A percentile compares a stretch with the other conserved stretches of the same genome.
phyloP scores from a whole-genome alignment of 2,113 vertebrate genomes.

The Notarius lentiginosus region DNA sequence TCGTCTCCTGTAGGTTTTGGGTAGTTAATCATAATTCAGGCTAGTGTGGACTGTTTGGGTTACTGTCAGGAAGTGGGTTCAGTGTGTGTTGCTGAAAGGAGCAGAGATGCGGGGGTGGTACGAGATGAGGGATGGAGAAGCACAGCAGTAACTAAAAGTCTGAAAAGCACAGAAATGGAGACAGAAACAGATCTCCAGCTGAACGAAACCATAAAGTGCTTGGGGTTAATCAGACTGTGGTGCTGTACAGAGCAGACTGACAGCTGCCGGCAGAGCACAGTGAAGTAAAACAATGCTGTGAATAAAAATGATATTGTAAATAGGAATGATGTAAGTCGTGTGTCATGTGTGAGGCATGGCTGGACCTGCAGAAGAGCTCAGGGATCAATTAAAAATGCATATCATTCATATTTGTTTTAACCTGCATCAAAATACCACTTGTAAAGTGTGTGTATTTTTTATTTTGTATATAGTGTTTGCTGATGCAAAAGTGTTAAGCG shows the following conservation, averaged over 20 bases:
- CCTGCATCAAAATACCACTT: background rate
- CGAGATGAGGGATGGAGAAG: slow-evolving; percentile 8
- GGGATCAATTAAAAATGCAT: background rate
- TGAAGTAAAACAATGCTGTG: background rate
- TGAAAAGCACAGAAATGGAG: background rate
- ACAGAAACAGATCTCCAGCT: slow-evolving; percentile 16
- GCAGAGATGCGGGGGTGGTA: slow-evolving; percentile 19
- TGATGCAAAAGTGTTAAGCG: slow-evolving; percentile 11
- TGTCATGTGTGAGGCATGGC: background rate
- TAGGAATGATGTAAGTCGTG: slow-evolving; percentile 2
- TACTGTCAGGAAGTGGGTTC: slow-evolving; percentile 23
- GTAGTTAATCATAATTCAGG: slow-evolving; percentile 24
- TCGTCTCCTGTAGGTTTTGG: background rate
- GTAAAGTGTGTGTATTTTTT: background rate
- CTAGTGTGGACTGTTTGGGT: slow-evolving; percentile 26
- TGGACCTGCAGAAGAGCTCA: background rate
- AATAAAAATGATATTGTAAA: background rate
- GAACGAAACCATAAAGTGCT: slow-evolving; percentile 12
- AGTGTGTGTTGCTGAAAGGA: slow-evolving; percentile 20
- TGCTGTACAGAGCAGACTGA: slow-evolving; percentile 5
- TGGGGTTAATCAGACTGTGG: slow-evolving; percentile 25
- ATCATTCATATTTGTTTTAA: background rate
- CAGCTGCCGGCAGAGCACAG: background rate
- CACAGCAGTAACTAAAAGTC: slow-evolving; percentile 13
- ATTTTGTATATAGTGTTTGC: background rate